These are phyloP conservation scores for Stigmatopora nigra DNA, from an alignment of 2,113 vertebrate genomes.

Conservation along the genomic window DNA sequence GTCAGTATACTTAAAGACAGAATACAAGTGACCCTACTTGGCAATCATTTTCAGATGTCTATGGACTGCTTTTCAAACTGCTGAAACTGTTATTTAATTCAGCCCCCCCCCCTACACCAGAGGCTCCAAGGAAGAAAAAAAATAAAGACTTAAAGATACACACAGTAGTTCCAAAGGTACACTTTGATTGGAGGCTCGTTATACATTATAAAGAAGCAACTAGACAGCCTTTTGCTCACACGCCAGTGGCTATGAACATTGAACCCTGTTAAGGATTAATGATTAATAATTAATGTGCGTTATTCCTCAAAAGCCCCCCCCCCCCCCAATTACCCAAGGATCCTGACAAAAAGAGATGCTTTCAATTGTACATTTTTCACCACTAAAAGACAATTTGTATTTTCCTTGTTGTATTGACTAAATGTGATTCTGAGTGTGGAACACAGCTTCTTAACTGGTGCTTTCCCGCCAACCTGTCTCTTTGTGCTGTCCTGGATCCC, in stretches of 20 bases:
- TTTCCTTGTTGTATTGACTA: background rate
- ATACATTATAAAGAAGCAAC: slow-evolving; percentile 7
- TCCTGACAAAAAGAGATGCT: background rate
- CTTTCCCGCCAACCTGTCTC: slow-evolving; percentile 5
- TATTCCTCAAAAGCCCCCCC: slow-evolving; percentile 19
- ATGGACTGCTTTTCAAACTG: no score
- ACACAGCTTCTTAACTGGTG: background rate
- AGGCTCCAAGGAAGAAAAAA: background rate
- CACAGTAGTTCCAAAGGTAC: background rate
- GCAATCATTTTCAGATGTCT: background rate
- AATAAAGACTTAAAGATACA: background rate
- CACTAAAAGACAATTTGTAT: background rate
- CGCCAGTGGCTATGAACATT: slow-evolving; percentile 11
- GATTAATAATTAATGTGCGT: slow-evolving; percentile 14
- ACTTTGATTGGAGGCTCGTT: slow-evolving; percentile 6
- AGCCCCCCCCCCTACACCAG: no score
- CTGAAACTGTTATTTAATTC: no score
- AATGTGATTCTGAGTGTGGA: background rate
- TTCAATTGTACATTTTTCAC: background rate
- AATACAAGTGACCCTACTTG: no score
- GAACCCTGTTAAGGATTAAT: slow-evolving; percentile 17
- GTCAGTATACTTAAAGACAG: no score
- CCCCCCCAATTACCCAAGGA: slow-evolving; percentile 13
- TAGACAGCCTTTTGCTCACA: slow-evolving; percentile 16
- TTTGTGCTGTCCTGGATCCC: slow-evolving; percentile 20